phyloP scores from a whole-genome alignment of 2,888 invertebrate species.

The Lasioglossum vierecki region DNA sequence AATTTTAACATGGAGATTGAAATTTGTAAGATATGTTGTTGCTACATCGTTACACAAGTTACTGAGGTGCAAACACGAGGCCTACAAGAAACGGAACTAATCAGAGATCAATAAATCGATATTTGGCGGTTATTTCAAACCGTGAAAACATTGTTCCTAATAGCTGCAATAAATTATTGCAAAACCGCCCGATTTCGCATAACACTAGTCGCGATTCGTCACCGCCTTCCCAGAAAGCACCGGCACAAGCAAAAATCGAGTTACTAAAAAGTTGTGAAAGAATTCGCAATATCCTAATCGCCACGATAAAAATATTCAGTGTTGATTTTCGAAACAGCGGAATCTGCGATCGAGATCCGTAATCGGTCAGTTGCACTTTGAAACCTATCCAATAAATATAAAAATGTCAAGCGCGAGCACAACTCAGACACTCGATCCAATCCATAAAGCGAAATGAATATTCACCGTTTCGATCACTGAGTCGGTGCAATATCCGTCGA shows the following conservation, averaged over 20 bases:
- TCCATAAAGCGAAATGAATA: no score
- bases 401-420: not conserved
- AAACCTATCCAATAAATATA: not conserved
- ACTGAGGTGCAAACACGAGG: no score
- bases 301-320: not conserved
- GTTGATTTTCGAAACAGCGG: not conserved
- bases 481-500: not conserved
- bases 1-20: no score
- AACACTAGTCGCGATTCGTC: not conserved
- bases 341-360: not conserved
- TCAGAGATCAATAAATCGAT: no score
- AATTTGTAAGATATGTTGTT: no score
- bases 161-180: not conserved
- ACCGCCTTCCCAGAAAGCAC: not conserved
- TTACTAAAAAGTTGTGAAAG: not conserved
- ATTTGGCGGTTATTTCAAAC: no score
- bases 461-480: not conserved
- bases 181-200: not conserved
- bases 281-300: not conserved
- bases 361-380: constrained; percentile 5
- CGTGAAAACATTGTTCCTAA: not conserved
- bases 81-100: no score
- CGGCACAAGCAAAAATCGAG: not conserved
- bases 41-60: no score
- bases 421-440: not conserved